phyloP scores from a whole-genome alignment of 2,113 vertebrate species.

The Tamias sibiricus region DNA sequence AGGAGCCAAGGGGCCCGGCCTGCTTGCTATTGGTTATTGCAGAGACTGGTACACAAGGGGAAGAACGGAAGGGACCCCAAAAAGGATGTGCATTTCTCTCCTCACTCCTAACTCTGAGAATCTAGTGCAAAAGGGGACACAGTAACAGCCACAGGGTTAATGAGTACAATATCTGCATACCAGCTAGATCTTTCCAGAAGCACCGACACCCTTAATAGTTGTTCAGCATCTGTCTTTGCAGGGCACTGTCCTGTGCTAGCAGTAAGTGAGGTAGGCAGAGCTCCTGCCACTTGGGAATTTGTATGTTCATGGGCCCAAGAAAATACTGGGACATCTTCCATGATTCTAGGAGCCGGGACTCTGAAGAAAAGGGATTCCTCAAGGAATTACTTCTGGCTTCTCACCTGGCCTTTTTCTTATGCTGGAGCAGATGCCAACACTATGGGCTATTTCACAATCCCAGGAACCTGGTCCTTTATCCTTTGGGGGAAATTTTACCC shows the following conservation, averaged over 20 bases:
- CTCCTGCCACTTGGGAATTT: background rate
- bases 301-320: background rate
- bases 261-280: background rate
- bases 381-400: background rate
- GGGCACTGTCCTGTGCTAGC: too few relatives aligned
- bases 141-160: too few relatives aligned
- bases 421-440: background rate
- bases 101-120: background rate
- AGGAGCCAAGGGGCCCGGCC: constrained; percentile 38
- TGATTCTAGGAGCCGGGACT: background rate
- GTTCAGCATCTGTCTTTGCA: too few relatives aligned
- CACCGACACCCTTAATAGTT: too few relatives aligned
- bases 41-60: background rate
- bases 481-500: background rate
- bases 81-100: background rate
- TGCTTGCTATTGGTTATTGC: constrained; percentile 13
- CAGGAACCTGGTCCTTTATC: background rate
- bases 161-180: accelerated
- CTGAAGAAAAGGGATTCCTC: background rate
- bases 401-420: background rate
- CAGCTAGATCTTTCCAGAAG: too few relatives aligned
- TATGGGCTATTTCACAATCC: background rate
- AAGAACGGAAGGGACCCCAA: background rate
- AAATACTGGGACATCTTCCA: background rate
- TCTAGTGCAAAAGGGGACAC: background rate